Base-by-base conservation (phyloP, 2,113 vertebrate genomes). In the Megalops atlanticus region DNA sequence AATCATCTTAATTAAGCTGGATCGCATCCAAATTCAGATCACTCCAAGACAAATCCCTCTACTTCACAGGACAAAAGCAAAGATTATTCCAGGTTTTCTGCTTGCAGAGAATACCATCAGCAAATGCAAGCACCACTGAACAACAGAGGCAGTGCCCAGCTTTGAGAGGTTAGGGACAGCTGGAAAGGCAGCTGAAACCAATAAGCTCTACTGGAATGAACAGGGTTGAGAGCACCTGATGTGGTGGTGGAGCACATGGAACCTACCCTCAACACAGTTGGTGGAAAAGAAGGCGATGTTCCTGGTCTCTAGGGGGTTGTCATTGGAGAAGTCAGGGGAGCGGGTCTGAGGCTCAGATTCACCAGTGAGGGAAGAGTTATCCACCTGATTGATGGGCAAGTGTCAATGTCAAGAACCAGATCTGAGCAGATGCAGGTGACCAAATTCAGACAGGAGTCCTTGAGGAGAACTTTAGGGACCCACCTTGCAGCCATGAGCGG, bases 221-320 rank as follows among this genome's bases (percentile, higher is more conserved):
- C 43, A 45, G 43, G 43, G 14, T 6, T 6, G 43, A 45, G 43
- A 10, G 0, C 38, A 16, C 8, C 24, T 68, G n/a, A 68, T 5
- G 24, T 49, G 15, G 2, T 39, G 18, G 27, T 24, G 35, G 4
- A 38, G 21, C 31, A 12, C 36, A 58, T 54, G 54, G 12, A 1
- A 21, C 80, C 54, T 91, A 98, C 97, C 97, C 95, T 99, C 97
- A 24, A 99, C 97, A 8, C 97, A 98, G 91, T 98, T 99, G 89
- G 97, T 99, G 16, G 97, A 98, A 90, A 99, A 98, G 93, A 99
- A 98, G 64, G 95, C 96, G 68, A 99, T 96, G 89, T 98, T 98
- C n/a, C 96, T 94, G 0, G 96, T 98, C 90, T 98, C 97, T 87
- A 98, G 88, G 0, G 97, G 96, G 89, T 98, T 98, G 47, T 98